A percentile compares a stretch with the other conserved stretches of the same genome.
Evolutionary conservation across 2,113 vertebrate genomes (phyloP).

Genomic region (Acanthochromis polyacanthus): DNA sequence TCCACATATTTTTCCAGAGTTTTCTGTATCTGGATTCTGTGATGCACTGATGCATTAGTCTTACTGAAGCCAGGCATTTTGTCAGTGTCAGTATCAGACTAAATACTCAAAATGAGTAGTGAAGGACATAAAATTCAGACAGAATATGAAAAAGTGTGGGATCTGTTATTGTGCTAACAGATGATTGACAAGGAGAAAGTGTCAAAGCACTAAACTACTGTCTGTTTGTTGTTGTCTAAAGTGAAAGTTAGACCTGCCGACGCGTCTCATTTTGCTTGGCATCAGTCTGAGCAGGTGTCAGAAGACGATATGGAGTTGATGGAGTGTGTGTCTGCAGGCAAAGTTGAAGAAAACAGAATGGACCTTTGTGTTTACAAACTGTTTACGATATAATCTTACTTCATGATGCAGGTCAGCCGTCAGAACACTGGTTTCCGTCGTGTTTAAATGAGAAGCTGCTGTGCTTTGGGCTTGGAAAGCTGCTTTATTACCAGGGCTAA

Average conservation of each 20-base stretch:
- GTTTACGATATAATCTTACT: background rate
- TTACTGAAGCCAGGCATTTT: background rate
- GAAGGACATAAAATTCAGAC: background rate
- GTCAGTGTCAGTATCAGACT: background rate
- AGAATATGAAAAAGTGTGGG: background rate
- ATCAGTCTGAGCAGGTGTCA: constrained; percentile 5
- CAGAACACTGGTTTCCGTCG: background rate
- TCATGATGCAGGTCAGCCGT: background rate
- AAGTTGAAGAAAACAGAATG: background rate
- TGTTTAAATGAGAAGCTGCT: background rate
- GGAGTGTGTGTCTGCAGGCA: background rate
- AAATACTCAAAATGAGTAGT: background rate
- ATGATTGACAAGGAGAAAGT: background rate
- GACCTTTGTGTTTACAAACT: background rate
- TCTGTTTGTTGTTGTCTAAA: background rate
- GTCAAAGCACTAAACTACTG: background rate
- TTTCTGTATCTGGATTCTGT: no score
- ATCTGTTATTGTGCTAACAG: background rate
- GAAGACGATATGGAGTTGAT: background rate
- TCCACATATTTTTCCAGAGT: no score
- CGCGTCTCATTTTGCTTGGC: background rate
- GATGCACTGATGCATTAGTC: no score
- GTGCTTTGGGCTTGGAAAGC: constrained; percentile 4
- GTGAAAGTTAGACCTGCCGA: background rate
- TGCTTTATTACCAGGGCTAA: background rate